These are phyloP conservation scores for Terrapene triunguis DNA, from an alignment of 2,113 vertebrate species.

Conservation along the genomic window DNA sequence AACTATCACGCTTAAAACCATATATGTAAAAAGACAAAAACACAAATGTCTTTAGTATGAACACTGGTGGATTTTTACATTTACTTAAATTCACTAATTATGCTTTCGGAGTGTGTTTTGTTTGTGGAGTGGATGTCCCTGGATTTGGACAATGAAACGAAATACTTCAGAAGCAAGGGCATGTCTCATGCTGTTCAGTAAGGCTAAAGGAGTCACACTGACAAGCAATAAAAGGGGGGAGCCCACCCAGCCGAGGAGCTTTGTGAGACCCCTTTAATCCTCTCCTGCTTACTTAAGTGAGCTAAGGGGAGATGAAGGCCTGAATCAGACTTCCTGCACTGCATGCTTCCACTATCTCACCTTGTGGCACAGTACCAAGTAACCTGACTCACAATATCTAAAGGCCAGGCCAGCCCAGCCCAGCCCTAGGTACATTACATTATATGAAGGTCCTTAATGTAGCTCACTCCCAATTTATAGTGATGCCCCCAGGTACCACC, in stretches of 20 bases:
- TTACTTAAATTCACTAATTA: background rate
- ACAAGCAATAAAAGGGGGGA: fast-evolving
- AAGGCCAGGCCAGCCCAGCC: background rate
- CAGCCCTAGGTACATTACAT: background rate
- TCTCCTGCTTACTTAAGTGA: background rate
- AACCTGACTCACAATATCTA: background rate
- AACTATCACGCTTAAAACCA: background rate
- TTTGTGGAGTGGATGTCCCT: background rate
- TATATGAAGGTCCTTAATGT: background rate
- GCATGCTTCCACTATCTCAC: background rate
- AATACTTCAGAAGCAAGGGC: background rate
- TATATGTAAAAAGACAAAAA: background rate
- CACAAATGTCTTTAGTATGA: background rate
- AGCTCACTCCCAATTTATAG: background rate
- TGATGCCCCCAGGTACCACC: fast-evolving
- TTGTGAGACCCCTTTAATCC: fast-evolving
- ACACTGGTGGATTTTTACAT: background rate
- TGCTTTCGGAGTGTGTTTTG: background rate
- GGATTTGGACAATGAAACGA: background rate
- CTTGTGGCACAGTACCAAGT: background rate
- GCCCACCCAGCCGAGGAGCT: background rate
- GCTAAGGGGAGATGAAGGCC: background rate
- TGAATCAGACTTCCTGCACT: background rate
- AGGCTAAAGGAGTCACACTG: background rate
- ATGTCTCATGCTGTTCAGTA: background rate